These are phyloP conservation scores for Numida meleagris DNA, from an alignment of 2,113 vertebrate species.

Conservation along the genomic window DNA sequence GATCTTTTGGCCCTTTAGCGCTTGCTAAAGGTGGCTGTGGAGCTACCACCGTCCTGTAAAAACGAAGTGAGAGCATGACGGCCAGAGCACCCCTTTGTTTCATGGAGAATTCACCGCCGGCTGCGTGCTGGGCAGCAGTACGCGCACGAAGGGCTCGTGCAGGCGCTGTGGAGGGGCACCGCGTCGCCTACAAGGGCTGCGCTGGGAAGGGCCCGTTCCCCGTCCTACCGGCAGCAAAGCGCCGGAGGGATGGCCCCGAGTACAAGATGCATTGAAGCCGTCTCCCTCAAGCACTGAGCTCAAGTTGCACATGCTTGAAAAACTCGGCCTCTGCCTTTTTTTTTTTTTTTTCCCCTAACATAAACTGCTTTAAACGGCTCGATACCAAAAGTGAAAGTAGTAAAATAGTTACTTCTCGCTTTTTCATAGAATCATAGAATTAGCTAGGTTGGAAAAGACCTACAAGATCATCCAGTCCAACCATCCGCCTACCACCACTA, in stretches of 20 bases:
- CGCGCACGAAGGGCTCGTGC: no score
- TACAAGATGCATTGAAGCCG: fast-evolving
- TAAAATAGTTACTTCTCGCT: fast-evolving
- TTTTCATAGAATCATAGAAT: no score
- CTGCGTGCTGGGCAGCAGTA: not conserved
- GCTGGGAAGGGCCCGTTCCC: not conserved
- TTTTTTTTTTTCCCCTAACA: not conserved
- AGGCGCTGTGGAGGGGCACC: no score
- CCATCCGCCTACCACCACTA: no score
- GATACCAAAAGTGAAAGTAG: not conserved
- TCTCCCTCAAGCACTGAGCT: not conserved
- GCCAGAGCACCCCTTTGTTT: not conserved
- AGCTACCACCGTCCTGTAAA: not conserved
- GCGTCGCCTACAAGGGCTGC: not conserved
- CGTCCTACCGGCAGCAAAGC: not conserved
- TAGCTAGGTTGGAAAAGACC: no score
- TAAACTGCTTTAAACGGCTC: not conserved
- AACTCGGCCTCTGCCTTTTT: not conserved
- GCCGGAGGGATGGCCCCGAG: fast-evolving
- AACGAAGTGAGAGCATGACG: not conserved
- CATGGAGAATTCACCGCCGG: fast-evolving
- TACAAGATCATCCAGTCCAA: no score
- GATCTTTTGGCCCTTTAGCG: not conserved
- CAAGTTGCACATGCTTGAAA: not conserved
- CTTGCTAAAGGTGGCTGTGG: not conserved